These are phyloP conservation scores for Aeoliscus strigatus DNA, from an alignment of 2,797 vertebrate species.

Conservation along the genomic window DNA sequence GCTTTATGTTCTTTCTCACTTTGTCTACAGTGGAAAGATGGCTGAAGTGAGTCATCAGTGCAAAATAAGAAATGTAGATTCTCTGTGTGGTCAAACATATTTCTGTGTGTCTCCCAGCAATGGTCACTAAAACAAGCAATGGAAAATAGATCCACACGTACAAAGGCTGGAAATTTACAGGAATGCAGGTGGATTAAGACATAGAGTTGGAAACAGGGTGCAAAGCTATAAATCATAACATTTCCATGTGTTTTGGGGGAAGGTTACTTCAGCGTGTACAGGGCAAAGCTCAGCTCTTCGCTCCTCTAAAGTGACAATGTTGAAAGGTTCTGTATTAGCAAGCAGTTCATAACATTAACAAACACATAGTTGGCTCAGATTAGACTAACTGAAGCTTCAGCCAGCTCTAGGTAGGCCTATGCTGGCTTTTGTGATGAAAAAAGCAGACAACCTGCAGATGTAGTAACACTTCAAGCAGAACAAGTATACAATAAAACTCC, in stretches of 20 bases:
- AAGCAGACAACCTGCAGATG: background rate
- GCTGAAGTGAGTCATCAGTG: constrained; percentile 11
- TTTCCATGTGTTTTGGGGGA: background rate
- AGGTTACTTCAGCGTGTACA: background rate
- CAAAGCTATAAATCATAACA: constrained; percentile 7
- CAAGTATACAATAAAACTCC: background rate
- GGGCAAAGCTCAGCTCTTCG: too few relatives aligned
- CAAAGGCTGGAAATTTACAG: constrained; percentile 6
- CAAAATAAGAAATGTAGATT: constrained; percentile 19
- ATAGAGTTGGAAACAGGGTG: constrained; percentile 16
- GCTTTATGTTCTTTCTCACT: constrained; percentile 3
- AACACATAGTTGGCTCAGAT: constrained; percentile 38
- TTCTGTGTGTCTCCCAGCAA: background rate
- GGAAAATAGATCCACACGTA: background rate
- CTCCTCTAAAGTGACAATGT: background rate
- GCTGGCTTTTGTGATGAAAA: constrained; percentile 3
- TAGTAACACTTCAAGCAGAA: too few relatives aligned
- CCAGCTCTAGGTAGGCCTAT: background rate
- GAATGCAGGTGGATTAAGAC: background rate
- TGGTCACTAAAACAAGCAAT: constrained; percentile 2
- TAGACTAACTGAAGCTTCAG: background rate
- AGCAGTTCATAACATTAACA: constrained; percentile 28
- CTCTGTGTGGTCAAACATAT: constrained; percentile 18
- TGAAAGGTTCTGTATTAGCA: constrained; percentile 16
- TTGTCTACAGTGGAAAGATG: background rate